phyloP scores from a whole-genome alignment of 2,113 vertebrate genomes.

The Myanophis thanlyinensis region DNA sequence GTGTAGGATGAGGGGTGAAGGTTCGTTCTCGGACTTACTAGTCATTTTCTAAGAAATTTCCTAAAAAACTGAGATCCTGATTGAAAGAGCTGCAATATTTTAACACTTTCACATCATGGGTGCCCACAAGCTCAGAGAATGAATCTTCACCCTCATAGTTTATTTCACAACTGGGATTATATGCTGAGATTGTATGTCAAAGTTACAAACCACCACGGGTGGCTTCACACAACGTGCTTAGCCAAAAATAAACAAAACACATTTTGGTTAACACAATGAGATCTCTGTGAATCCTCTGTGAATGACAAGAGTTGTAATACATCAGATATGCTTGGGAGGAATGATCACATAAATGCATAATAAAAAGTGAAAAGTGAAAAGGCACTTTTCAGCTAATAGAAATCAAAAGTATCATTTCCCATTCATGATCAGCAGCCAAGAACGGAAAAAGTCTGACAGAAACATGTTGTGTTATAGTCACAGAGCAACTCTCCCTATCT shows the following conservation, averaged over 20 bases:
- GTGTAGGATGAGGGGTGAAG: no score
- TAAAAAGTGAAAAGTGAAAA: neutral
- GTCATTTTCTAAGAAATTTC: neutral
- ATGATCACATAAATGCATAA: neutral
- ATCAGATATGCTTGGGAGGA: neutral
- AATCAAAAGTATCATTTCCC: neutral
- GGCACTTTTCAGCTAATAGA: neutral
- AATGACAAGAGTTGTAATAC: neutral
- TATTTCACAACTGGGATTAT: neutral
- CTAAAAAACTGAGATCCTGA: neutral
- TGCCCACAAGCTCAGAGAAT: no score
- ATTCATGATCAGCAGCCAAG: neutral
- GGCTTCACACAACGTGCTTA: neutral
- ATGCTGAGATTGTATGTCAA: neutral
- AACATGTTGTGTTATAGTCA: neutral
- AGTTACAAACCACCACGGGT: neutral
- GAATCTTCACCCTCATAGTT: no score
- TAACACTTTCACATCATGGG: slow-evolving; percentile 31
- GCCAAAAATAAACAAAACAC: neutral
- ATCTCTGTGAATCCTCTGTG: neutral
- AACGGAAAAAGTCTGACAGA: neutral
- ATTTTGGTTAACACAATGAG: neutral
- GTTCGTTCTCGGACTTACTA: neutral
- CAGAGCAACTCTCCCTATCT: neutral
- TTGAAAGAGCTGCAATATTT: slow-evolving; percentile 39